Evolutionary conservation across 2,797 vertebrate genomes (phyloP).

Genomic region (Phrynocephalus vlangalii): DNA sequence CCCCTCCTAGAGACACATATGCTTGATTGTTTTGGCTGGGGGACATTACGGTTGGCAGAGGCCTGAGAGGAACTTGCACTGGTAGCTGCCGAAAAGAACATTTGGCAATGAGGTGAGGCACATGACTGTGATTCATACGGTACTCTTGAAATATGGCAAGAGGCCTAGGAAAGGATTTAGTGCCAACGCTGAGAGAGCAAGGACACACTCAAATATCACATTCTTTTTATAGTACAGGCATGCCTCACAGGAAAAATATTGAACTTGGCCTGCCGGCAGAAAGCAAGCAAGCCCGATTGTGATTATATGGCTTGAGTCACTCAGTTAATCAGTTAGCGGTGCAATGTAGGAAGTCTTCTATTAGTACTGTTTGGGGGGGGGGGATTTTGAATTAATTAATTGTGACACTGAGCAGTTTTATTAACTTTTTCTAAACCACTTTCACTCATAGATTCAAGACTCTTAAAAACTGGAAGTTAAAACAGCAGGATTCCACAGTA

Average conservation of each 20-base stretch:
- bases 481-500: constrained; percentile 28
- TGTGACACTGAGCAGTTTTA: constrained; percentile 66
- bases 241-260: constrained; percentile 88
- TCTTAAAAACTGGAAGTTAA: constrained; percentile 23
- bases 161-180: constrained; percentile 77
- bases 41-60: constrained; percentile 81
- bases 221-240: constrained; percentile 88
- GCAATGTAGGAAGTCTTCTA: constrained; percentile 80
- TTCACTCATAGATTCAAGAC: constrained; percentile 49
- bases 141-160: constrained; percentile 81
- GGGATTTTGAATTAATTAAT: constrained; percentile 78
- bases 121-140: constrained; percentile 86
- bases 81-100: constrained; percentile 81
- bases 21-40: constrained; percentile 79
- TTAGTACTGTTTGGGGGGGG: constrained; percentile 71
- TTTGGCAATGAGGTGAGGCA: constrained; percentile 83
- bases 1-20: constrained; percentile 54
- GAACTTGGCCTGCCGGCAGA: constrained; percentile 81
- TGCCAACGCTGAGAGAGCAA: constrained; percentile 78
- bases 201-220: constrained; percentile 86
- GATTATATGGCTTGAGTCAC: constrained; percentile 82
- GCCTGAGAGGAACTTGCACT: constrained; percentile 77
- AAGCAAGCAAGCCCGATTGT: constrained; percentile 77
- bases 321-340: constrained; percentile 80
- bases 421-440: constrained; percentile 64